phyloP scores from a whole-genome alignment of 2,888 invertebrate species.

The Melitaea athalia region DNA sequence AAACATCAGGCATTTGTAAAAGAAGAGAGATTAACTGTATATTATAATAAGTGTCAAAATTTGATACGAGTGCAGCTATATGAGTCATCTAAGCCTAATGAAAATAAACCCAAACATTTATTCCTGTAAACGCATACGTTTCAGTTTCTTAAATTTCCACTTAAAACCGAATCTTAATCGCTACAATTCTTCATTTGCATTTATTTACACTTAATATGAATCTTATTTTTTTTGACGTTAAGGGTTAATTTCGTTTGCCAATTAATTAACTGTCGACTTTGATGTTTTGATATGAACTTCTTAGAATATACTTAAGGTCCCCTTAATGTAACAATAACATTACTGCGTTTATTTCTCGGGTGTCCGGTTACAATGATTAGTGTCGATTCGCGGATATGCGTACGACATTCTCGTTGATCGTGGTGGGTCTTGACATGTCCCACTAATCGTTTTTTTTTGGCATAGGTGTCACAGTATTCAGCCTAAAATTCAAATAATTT shows the following conservation, averaged over 20 bases:
- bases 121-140: slow-evolving; percentile 57
- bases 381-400: slow-evolving; percentile 71
- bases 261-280: slow-evolving; percentile 14
- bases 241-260: slow-evolving; percentile 22
- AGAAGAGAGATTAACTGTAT: too few species aligned
- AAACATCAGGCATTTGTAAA: too few species aligned
- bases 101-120: slow-evolving; percentile 30
- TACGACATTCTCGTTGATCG: slow-evolving; percentile 56
- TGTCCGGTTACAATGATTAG: slow-evolving; percentile 62
- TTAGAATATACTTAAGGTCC: slow-evolving; percentile 63
- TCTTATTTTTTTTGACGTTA: background rate
- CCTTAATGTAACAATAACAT: slow-evolving; percentile 65
- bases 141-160: slow-evolving; percentile 67
- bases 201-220: background rate
- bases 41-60: too few species aligned
- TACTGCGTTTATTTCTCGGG: slow-evolving; percentile 61
- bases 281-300: slow-evolving; percentile 64
- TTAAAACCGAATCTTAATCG: slow-evolving; percentile 66
- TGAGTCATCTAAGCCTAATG: background rate
- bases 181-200: slow-evolving; percentile 24
- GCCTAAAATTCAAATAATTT: background rate
- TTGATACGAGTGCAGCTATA: too few species aligned
- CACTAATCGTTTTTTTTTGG: background rate
- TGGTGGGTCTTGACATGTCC: slow-evolving; percentile 49
- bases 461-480: background rate